Base-by-base conservation (phyloP, 2,113 vertebrate species). In the Ciconia boyciana region DNA sequence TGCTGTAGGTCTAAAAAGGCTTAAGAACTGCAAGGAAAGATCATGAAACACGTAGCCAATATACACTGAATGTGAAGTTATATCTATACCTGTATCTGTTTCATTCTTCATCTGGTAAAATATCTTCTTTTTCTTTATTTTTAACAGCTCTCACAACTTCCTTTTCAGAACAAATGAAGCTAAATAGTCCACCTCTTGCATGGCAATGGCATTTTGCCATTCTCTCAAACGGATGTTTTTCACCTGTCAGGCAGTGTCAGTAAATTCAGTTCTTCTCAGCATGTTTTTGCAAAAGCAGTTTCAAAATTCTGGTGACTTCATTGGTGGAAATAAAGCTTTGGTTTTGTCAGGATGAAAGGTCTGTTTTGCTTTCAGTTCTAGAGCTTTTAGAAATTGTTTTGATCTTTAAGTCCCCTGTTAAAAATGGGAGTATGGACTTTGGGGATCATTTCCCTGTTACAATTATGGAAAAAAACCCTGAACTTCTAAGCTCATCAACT, bases 31-130 rank as follows among this genome's bases (percentile, higher is more conserved):
- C 0, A 1, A 34, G 60, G 26, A 18, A 39, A 74, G 54, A 16
- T 39, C 1, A 4, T 36, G 24, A 52, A 72, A 41, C 8, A 19
- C 0, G 0, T 29, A 20, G 58, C 34, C 16, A 16, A 3, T 28
- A 6, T 8, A 31, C 2, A 2, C 44, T 28, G 77, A 2, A 1
- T 29, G 44, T 58, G 28, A 60, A 44, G 12, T 41, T 44, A 2
- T 22, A 46, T 22, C 39, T 48, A 1, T 71, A 41, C 10, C 9
- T 21, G 4, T 46, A 36, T 41, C 29, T 43, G 0, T n/a, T 44
- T 87, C 16, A 15, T 62, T 74, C 20, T 89, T 89, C 14, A 12
- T 44, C n/a, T 55, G 13, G 1, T 75, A 7, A 64, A 20, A 55
- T 65, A 55, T 65, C 24, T 29, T 54, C 3, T 46, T 60, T 66